Conservation (phyloP, 2,113 vertebrate species). For the Nothobranchius kuhntae region DNA sequence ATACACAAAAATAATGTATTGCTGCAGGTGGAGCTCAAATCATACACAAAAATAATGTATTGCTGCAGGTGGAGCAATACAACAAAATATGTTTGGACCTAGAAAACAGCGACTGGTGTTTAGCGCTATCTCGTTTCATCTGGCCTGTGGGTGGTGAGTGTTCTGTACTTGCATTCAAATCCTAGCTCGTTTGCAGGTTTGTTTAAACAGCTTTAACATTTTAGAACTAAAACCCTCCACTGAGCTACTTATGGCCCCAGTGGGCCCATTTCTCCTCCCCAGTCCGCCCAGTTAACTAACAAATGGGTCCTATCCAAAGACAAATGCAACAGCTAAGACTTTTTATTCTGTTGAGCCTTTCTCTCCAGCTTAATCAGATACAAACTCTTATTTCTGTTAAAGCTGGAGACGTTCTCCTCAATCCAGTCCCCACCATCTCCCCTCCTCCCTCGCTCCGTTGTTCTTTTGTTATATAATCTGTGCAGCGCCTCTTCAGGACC, state of each 20-base stretch:
- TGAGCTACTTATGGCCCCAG: background rate
- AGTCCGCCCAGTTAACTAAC: background rate
- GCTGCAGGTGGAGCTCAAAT: too few relatives aligned
- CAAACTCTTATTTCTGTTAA: slow-evolving; percentile 10
- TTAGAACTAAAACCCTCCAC: background rate
- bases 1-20: too few relatives aligned
- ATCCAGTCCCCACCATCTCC: slow-evolving; percentile 32
- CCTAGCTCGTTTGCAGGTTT: too few relatives aligned
- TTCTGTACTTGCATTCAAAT: too few relatives aligned
- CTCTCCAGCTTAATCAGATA: slow-evolving; percentile 16
- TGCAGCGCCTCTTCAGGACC: slow-evolving; percentile 19
- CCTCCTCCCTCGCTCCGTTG: background rate
- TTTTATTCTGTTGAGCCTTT: slow-evolving; percentile 37
- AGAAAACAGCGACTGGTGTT: too few relatives aligned
- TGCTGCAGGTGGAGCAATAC: too few relatives aligned
- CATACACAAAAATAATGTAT: too few relatives aligned
- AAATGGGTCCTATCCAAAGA: slow-evolving; percentile 10
- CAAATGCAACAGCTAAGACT: background rate
- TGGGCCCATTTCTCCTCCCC: background rate
- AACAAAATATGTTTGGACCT: too few relatives aligned
- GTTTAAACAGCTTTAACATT: too few relatives aligned
- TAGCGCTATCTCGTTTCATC: too few relatives aligned
- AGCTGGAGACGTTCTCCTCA: slow-evolving; percentile 23
- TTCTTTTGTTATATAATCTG: slow-evolving; percentile 45
- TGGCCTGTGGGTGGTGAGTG: too few relatives aligned